phyloP scores from a whole-genome alignment of 2,888 invertebrate genomes.

The Cephalotes varians region DNA sequence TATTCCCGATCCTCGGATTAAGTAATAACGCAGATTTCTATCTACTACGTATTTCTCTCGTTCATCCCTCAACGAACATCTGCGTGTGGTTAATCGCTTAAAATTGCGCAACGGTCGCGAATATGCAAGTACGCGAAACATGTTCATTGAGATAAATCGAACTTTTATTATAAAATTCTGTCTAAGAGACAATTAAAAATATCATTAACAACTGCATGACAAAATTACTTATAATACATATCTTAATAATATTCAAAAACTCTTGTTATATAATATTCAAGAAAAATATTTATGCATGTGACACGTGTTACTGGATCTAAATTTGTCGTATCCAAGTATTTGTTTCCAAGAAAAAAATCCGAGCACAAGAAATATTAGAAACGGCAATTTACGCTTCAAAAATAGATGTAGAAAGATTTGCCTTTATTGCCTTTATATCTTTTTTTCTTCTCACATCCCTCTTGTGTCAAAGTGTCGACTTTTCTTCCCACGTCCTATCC shows the following conservation, averaged over 20 bases:
- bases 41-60: constrained; percentile 1
- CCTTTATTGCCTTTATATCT: neutral
- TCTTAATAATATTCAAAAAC: neutral
- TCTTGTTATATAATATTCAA: neutral
- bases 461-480: neutral
- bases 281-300: neutral
- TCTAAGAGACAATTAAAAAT: neutral
- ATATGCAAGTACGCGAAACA: neutral
- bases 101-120: neutral
- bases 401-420: neutral
- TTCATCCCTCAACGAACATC: constrained; percentile 3
- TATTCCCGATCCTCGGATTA: constrained; percentile 21
- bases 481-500: neutral
- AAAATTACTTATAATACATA: neutral
- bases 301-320: neutral
- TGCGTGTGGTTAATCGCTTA: neutral
- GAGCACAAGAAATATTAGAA: neutral
- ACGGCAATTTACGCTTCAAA: neutral
- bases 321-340: neutral
- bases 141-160: neutral
- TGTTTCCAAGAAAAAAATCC: neutral
- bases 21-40: constrained; percentile 34
- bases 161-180: neutral
- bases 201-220: neutral
- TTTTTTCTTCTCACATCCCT: too few species aligned